A percentile compares a stretch with the other conserved stretches of the same genome.
phyloP scores from a whole-genome alignment of 2,113 vertebrate genomes.

The Antechinus flavipes region DNA sequence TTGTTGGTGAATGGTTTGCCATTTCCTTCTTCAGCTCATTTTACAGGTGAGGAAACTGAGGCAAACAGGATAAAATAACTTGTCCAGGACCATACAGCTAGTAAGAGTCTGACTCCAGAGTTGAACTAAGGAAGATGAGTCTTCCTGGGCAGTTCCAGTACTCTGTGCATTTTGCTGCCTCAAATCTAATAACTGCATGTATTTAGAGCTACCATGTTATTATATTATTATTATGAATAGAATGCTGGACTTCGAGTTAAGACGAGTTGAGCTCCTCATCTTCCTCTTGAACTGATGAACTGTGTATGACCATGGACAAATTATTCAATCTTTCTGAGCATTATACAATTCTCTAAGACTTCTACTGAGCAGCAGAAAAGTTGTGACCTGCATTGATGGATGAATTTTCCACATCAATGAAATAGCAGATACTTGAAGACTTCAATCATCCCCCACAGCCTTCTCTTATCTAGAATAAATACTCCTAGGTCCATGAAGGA shows the following conservation, averaged over 20 bases:
- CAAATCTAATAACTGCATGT: not conserved
- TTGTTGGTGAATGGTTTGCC: not conserved
- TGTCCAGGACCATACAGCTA: not conserved
- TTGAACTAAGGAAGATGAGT: not conserved
- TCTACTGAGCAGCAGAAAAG: not conserved
- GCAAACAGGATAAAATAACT: not conserved
- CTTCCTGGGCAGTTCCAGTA: not conserved
- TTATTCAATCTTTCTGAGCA: not conserved
- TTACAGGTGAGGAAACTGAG: not conserved
- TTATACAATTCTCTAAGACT: not conserved
- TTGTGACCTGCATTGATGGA: not conserved
- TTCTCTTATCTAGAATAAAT: not conserved
- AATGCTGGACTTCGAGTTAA: not conserved
- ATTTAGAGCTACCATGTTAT: not conserved
- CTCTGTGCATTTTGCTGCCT: not conserved
- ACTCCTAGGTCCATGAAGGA: fast-evolving
- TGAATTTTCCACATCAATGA: not conserved
- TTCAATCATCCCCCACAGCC: fast-evolving
- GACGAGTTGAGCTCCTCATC: not conserved
- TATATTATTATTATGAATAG: not conserved
- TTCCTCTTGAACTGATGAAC: not conserved
- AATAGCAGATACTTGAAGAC: not conserved
- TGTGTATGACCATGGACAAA: not conserved
- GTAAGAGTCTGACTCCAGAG: no score
- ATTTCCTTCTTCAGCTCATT: not conserved